Base-by-base conservation (phyloP, 2,113 vertebrate species). In the Stercorarius parasiticus region DNA sequence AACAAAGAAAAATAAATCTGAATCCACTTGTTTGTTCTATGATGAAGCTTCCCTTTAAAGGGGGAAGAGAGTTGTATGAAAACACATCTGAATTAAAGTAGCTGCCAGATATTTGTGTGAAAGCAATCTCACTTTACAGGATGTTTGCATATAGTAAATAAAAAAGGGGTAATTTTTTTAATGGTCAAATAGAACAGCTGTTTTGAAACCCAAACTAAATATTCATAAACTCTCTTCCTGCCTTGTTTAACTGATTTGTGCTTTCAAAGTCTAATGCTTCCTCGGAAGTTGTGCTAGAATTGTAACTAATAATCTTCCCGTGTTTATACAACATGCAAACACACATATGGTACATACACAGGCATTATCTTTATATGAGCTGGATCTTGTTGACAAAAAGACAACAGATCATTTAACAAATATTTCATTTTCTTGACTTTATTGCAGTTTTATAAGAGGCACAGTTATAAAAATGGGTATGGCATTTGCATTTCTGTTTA, bases 401-500 rank as follows among this genome's bases (percentile, higher is more conserved):
- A 61, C 4, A 47, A 65, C 81, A 90, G 71, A 95, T 78, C 62
- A 81, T 94, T 96, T 81, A 86, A 88, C 45, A 97, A 97, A 96
- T 91, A 82, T 64, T 92, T 95, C 40, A 92, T 78, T 97, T 97
- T 43, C 72, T 95, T 95, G 86, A 92, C 84, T 97, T 96, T 97
- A 97, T 93, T 97, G 79, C 93, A 97, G 94, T 96, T 98, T 96
- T 96, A 70, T 97, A 97, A 96, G 86, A 96, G 82, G 90, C 82
- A 88, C 67, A 88, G 32, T 96, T 98, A 96, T 93, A 97, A 96
- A 97, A 97, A 83, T 95, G 95, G 61, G 69, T 95, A 96, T 98
- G 93, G 45, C 89, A 98, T 98, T 98, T 98, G 93, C 97, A 98
- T 98, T 97, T 97, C 92, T 97, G 45, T 97, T 98, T 98, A 98